phyloP scores from a whole-genome alignment of 2,888 invertebrate species.

The Acronicta psi region DNA sequence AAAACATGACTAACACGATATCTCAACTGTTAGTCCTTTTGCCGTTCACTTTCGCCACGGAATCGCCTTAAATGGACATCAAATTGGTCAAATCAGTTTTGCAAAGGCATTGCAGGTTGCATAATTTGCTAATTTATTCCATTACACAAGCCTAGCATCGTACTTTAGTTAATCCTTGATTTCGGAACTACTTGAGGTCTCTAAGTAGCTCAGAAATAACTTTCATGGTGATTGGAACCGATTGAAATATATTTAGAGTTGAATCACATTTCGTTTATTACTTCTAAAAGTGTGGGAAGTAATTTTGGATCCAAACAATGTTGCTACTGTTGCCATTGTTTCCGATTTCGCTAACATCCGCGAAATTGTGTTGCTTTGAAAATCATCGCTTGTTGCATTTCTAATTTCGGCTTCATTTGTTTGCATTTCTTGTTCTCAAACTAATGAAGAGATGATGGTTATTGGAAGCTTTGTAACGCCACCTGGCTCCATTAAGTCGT shows the following conservation, averaged over 20 bases:
- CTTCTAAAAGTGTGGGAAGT: slow-evolving; percentile 1
- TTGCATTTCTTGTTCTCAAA: slow-evolving; percentile 31
- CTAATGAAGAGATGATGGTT: slow-evolving; percentile 37
- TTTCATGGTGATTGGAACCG: background rate
- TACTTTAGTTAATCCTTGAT: slow-evolving; percentile 22
- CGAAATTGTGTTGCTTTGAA: slow-evolving; percentile 21
- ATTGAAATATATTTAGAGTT: too few relatives aligned
- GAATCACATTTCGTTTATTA: too few relatives aligned
- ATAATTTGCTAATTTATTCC: slow-evolving; percentile 60
- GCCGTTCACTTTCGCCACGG: slow-evolving; percentile 66
- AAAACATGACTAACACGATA: slow-evolving; percentile 52
- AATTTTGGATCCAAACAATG: slow-evolving; percentile 6
- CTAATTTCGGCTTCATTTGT: slow-evolving; percentile 24
- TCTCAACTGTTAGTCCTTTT: slow-evolving; percentile 53
- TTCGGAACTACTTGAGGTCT: slow-evolving; percentile 5
- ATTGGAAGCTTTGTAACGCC: slow-evolving; percentile 39
- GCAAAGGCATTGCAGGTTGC: slow-evolving; percentile 60
- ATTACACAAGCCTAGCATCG: slow-evolving; percentile 49
- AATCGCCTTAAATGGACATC: slow-evolving; percentile 62
- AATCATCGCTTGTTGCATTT: slow-evolving; percentile 21
- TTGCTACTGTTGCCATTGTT: slow-evolving; percentile 21
- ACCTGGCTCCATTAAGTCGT: slow-evolving; percentile 63
- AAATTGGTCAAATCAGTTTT: slow-evolving; percentile 66
- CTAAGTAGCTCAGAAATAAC: background rate
- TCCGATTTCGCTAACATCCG: slow-evolving; percentile 28